Evolutionary conservation across 1,140 invertebrate genomes (phyloP), one percentile per base, ranked within the genome.

Genomic region (Papilio polyxenes): DNA sequence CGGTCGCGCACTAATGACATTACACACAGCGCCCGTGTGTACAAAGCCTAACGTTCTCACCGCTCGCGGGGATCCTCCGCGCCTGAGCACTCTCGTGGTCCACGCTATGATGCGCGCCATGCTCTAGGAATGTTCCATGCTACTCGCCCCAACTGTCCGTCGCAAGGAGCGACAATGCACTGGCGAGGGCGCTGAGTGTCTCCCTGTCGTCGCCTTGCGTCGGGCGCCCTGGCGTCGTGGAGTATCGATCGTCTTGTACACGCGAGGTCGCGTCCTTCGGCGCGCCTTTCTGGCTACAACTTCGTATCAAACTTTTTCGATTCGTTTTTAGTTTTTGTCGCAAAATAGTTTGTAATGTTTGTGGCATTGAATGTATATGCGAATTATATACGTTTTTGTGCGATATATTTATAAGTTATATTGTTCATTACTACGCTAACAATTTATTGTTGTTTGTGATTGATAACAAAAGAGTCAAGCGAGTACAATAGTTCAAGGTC

Each of bases 251-350:
- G 82, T 75, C 83, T 80, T 85, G 82, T 87, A 86, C 89, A 89
- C 83, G 87, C 92, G 92, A 93, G 93, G 93, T 93, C 92, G 87
- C 86, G 93, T 94, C 93, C 93, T 94, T 93, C 92, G 92, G 88
- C 92, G 90, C 93, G 93, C 93, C 93, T 94, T 92, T 83, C 82
- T 83, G 91, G 88, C 92, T 88, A 86, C 87, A 53, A 74, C 82
- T 82, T 82, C 82, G 62, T 77, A n/a, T 75, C 65, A 69, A 40
- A 69, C 23, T 75, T 40, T 48, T 75, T 75, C 40, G 40, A 40
- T 75, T 20, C 17, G 48, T 20, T 48, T n/a, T 17, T n/a, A 44
- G 37, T 78, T 13, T 37, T 78, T 78, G 56, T 62, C 53, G 75
- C n/a, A 51, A 76, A 23, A 76, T n/a, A 44, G 8, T 62, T 62